Conservation (phyloP, 1,140 invertebrate genomes). For the Trigoniulus corallinus region DNA sequence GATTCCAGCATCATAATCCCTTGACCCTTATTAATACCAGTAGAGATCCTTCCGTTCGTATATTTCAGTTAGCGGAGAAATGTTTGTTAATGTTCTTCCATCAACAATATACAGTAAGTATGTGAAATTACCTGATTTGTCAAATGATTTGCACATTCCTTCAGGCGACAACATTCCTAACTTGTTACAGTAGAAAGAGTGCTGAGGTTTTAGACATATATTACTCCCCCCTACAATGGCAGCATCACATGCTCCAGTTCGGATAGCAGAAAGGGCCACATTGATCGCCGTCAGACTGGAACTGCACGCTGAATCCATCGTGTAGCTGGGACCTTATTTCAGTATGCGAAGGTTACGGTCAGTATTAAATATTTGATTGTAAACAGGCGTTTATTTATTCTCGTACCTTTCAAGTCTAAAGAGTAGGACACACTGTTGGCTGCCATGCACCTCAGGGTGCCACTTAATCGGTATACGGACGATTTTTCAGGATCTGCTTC, state of each 20-base stretch:
- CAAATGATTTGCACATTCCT: slow-evolving; percentile 86
- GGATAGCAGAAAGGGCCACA: slow-evolving; percentile 67
- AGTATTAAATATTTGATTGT: background rate
- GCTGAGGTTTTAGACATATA: slow-evolving; percentile 68
- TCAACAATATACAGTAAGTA: background rate
- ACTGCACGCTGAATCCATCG: slow-evolving; percentile 89
- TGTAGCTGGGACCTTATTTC: slow-evolving; percentile 63
- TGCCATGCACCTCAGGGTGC: slow-evolving; percentile 87
- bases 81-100: background rate
- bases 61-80: background rate
- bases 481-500: slow-evolving; percentile 46
- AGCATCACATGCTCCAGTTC: slow-evolving; percentile 69
- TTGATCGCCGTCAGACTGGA: slow-evolving; percentile 76
- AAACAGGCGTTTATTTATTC: background rate
- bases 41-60: background rate
- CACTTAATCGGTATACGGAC: slow-evolving; percentile 82
- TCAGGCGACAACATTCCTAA: slow-evolving; percentile 77
- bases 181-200: slow-evolving; percentile 80
- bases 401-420: slow-evolving; percentile 62
- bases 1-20: background rate
- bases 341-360: background rate
- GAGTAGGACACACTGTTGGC: slow-evolving; percentile 88
- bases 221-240: slow-evolving; percentile 80
- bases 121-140: slow-evolving; percentile 45
- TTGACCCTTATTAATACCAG: too few relatives aligned